A percentile compares a stretch with the other conserved stretches of the same genome.
These are phyloP conservation scores for Helicolenus hilgendorfi DNA, from an alignment of 2,797 vertebrate genomes.

Conservation along the genomic window DNA sequence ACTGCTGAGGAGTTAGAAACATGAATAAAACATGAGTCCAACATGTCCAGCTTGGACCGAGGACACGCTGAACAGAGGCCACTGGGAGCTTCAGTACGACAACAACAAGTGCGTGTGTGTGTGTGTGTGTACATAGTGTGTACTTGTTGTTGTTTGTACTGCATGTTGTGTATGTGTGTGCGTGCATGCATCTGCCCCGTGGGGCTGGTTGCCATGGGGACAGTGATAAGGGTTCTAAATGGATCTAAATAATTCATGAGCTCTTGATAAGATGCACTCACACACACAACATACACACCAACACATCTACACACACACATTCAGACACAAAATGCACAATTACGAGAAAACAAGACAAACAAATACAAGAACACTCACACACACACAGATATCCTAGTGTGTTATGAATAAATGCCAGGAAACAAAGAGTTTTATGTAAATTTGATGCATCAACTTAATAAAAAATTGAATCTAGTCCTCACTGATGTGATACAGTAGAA, in stretches of 20 bases:
- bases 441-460: neutral
- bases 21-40: slow-evolving; percentile 53
- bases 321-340: slow-evolving; percentile 21
- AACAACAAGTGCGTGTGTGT: slow-evolving; percentile 3
- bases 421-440: neutral
- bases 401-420: neutral
- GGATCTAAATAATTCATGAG: slow-evolving; percentile 78
- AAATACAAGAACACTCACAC: neutral
- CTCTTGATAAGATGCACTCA: slow-evolving; percentile 53
- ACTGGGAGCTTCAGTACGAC: neutral
- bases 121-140: neutral
- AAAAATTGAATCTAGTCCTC: neutral
- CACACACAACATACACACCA: slow-evolving; percentile 12
- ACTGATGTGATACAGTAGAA: neutral
- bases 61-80: slow-evolving; percentile 40
- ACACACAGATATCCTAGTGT: neutral
- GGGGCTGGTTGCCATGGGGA: slow-evolving; percentile 77
- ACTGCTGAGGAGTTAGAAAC: neutral
- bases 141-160: slow-evolving; percentile 28
- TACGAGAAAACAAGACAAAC: slow-evolving; percentile 25
- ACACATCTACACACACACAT: neutral
- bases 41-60: slow-evolving; percentile 41
- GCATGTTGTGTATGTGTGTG: neutral
- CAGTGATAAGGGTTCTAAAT: slow-evolving; percentile 73
- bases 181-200: slow-evolving; percentile 12